Percentiles rank a stretch among this genome's conserved stretches.
phyloP scores from a whole-genome alignment of 1,140 invertebrate genomes.

The honey bee (Apis mellifera) region DNA sequence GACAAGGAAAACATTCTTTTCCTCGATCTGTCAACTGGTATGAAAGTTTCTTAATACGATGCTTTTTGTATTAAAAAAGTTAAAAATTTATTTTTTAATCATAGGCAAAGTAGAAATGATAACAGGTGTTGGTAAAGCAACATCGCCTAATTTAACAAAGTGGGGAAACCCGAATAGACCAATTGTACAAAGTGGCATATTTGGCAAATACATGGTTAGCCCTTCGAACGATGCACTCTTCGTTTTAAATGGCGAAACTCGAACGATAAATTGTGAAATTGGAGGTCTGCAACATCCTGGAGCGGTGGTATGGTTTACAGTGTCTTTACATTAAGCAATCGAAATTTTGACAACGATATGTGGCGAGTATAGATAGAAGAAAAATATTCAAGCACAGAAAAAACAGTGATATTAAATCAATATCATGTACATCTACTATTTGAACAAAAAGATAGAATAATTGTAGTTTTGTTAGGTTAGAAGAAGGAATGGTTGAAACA shows the following conservation, averaged over 20 bases:
- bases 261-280: slow-evolving; percentile 90
- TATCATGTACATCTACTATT: slow-evolving; percentile 30
- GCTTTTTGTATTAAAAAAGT: background rate
- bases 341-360: slow-evolving; percentile 3
- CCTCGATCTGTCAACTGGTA: slow-evolving; percentile 88
- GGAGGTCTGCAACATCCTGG: slow-evolving; percentile 86
- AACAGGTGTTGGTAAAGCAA: slow-evolving; percentile 87
- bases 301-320: slow-evolving; percentile 86
- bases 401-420: background rate
- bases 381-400: background rate
- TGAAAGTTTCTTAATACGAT: slow-evolving; percentile 18
- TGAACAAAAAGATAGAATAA: slow-evolving; percentile 3
- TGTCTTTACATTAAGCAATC: slow-evolving; percentile 78
- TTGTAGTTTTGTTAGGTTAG: slow-evolving; percentile 23
- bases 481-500: slow-evolving; percentile 3
- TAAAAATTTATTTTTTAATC: slow-evolving; percentile 2
- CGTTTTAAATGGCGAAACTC: slow-evolving; percentile 88
- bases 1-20: slow-evolving; percentile 90
- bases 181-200: slow-evolving; percentile 87
- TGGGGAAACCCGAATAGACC: slow-evolving; percentile 87
- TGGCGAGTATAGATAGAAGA: background rate
- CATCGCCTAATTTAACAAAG: slow-evolving; percentile 82
- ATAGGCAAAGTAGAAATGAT: slow-evolving; percentile 90
- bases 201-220: slow-evolving; percentile 89
- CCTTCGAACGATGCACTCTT: slow-evolving; percentile 88